Percentiles rank a stretch among this genome's conserved stretches.
phyloP scores from a whole-genome alignment of 2,797 vertebrate genomes.

The Enteromius trimaculatus region DNA sequence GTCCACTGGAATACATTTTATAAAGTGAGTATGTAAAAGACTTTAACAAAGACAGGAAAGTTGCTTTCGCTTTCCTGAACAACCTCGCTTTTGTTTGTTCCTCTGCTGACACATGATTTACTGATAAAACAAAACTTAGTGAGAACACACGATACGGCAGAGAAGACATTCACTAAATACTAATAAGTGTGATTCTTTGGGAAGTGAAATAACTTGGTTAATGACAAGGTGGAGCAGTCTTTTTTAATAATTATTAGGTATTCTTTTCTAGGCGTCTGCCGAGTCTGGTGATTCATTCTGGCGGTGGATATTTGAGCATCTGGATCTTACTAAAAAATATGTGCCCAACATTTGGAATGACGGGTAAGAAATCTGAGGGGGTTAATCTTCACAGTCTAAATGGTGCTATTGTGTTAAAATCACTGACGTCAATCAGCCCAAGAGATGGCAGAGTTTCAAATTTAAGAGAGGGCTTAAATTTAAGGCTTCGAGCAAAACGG shows the following conservation, averaged over 20 bases:
- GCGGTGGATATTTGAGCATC: conserved; percentile 95
- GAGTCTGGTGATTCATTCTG: conserved; percentile 91
- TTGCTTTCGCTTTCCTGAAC: conserved; percentile 23
- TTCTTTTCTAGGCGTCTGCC: conserved; percentile 77
- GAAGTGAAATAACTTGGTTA: neutral
- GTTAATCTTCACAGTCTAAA: neutral
- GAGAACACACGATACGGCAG: neutral
- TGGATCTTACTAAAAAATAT: conserved; percentile 93
- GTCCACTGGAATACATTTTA: conserved; percentile 88
- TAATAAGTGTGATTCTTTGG: neutral
- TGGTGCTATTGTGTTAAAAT: neutral
- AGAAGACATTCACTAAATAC: neutral
- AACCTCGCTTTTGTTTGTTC: conserved; percentile 10
- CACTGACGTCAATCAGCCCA: neutral
- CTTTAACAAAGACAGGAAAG: neutral
- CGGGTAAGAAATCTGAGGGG: conserved; percentile 75
- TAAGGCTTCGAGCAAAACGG: neutral
- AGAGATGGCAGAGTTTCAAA: neutral
- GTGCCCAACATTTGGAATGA: conserved; percentile 93
- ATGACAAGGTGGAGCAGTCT: neutral
- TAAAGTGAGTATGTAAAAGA: conserved; percentile 76
- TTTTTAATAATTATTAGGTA: neutral
- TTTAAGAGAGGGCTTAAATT: neutral
- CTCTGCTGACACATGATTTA: conserved; percentile 39
- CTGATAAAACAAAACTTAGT: conserved; percentile 39